Conservation (phyloP, 2,888 invertebrate species). For the Metacarcinus magister region DNA sequence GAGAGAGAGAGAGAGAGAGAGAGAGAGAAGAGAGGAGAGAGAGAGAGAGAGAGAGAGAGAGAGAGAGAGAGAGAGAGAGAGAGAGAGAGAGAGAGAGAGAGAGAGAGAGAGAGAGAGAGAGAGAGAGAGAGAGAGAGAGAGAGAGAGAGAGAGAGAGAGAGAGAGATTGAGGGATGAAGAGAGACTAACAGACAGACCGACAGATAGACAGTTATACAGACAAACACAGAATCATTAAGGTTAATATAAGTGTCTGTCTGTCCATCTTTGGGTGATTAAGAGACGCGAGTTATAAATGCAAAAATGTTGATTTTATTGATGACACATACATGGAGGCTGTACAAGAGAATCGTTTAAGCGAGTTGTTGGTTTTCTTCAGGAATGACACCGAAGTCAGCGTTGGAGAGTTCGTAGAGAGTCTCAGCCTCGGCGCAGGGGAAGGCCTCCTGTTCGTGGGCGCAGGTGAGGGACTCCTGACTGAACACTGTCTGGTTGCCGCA, state of each 20-base stretch:
- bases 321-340: neutral
- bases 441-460: conserved; percentile 82
- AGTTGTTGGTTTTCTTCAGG: conserved; percentile 69
- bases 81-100: neutral
- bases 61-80: neutral
- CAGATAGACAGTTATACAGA: neutral
- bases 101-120: neutral
- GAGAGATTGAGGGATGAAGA: no score
- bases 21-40: neutral
- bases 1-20: neutral
- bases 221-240: neutral
- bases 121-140: no score
- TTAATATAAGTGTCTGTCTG: neutral
- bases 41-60: neutral
- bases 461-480: conserved; percentile 83
- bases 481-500: conserved; percentile 83
- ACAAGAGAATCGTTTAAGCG: neutral
- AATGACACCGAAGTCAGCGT: conserved; percentile 83
- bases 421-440: conserved; percentile 83
- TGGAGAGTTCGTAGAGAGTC: conserved; percentile 83
- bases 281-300: neutral
- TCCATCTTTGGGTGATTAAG: neutral
- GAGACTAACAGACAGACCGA: neutral
- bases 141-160: no score
- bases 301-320: conserved; percentile 29